Conservation (phyloP, 2,797 vertebrate genomes). For the Chelidonichthys spinosus region DNA sequence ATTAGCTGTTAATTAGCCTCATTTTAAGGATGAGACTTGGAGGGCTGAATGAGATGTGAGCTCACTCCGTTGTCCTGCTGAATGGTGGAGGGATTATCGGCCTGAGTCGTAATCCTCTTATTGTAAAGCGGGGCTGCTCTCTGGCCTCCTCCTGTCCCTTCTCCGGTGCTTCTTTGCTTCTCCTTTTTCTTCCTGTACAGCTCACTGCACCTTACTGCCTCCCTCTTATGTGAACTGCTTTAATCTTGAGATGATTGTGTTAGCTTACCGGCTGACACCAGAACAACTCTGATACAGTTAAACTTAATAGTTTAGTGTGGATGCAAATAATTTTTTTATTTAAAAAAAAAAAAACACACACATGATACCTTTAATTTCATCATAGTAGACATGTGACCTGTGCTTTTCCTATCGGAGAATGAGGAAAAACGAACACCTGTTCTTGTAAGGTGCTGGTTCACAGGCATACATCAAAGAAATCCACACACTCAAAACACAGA, state of each 20-base stretch:
- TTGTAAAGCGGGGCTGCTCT: conserved; percentile 75
- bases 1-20: conserved; percentile 84
- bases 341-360: too few relatives aligned
- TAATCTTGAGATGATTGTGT: conserved; percentile 27
- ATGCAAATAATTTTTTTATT: not conserved
- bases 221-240: conserved; percentile 14
- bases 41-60: conserved; percentile 70
- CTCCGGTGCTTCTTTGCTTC: conserved; percentile 47
- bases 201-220: conserved; percentile 16
- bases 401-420: not conserved
- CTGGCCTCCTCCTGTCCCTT: conserved; percentile 49
- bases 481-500: not conserved
- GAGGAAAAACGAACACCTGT: not conserved
- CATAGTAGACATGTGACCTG: not conserved
- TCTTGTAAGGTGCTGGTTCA: not conserved
- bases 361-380: not conserved
- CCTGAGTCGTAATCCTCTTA: conserved; percentile 80
- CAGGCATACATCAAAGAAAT: conserved; percentile 6
- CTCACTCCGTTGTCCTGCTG: conserved; percentile 66
- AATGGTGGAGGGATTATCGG: conserved; percentile 78
- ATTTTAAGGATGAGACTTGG: conserved; percentile 74
- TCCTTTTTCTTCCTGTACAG: conserved; percentile 33
- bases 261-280: conserved; percentile 8
- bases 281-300: not conserved
- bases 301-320: too few relatives aligned